Evolutionary conservation across 2,113 vertebrate species (phyloP).

Genomic region (Gobiocypris rarus): DNA sequence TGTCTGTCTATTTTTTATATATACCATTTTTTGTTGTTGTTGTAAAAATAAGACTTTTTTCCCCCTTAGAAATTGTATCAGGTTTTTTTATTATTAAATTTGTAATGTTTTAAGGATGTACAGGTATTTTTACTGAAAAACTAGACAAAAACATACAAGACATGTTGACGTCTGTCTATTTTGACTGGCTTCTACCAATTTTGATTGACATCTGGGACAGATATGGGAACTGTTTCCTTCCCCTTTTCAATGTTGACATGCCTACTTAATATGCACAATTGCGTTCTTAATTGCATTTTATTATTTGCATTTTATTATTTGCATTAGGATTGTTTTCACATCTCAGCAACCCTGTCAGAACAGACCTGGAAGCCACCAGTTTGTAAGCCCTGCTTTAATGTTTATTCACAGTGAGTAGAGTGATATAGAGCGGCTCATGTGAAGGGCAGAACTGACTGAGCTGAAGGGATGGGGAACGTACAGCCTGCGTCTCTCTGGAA

Average conservation of each 20-base stretch:
- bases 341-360: background rate
- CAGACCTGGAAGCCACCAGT: background rate
- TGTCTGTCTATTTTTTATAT: too few species aligned
- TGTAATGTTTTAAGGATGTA: too few species aligned
- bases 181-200: background rate
- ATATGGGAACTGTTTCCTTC: background rate
- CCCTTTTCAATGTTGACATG: background rate
- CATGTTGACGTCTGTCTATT: background rate
- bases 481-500: constrained; percentile 3
- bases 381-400: background rate
- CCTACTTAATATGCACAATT: background rate
- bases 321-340: background rate
- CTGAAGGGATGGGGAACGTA: background rate
- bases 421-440: background rate
- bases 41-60: background rate
- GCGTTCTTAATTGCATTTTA: background rate
- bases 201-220: background rate
- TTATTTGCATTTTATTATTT: background rate
- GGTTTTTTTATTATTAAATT: too few species aligned
- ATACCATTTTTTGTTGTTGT: background rate
- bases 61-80: background rate
- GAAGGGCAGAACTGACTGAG: background rate
- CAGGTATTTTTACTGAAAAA: too few species aligned
- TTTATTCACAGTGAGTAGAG: background rate
- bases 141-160: too few species aligned